These are phyloP conservation scores for Caenorhabditis uteleia DNA, from an alignment of 2,888 invertebrate species.

Conservation along the genomic window DNA sequence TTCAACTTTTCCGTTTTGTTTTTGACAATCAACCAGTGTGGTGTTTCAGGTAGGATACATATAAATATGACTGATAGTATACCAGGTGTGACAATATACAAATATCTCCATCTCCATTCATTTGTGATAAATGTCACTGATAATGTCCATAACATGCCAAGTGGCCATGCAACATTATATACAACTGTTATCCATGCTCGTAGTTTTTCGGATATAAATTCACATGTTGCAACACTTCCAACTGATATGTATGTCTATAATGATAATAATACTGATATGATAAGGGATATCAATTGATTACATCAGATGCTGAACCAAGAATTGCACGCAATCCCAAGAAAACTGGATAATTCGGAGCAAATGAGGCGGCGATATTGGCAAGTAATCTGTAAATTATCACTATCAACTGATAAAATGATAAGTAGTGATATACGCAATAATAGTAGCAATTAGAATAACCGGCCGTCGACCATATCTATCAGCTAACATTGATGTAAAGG, in stretches of 20 bases:
- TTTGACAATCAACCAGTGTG: constrained; percentile 34
- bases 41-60: constrained; percentile 31
- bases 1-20: constrained; percentile 24
- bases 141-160: constrained; percentile 35
- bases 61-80: no score
- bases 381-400: no score
- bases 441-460: constrained; percentile 14
- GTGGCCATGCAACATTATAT: constrained; percentile 36
- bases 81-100: constrained; percentile 15
- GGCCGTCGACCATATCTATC: constrained; percentile 35
- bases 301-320: constrained; percentile 34
- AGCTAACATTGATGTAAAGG: constrained; percentile 28
- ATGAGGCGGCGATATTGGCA: constrained; percentile 22
- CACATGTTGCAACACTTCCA: constrained; percentile 31
- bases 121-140: constrained; percentile 22
- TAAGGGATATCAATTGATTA: neutral
- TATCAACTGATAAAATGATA: no score
- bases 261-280: neutral
- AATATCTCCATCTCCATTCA: constrained; percentile 37
- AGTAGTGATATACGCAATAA: constrained; percentile 9
- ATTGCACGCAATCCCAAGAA: constrained; percentile 23
- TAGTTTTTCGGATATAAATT: constrained; percentile 30
- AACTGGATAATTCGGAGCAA: constrained; percentile 22
- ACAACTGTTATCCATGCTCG: constrained; percentile 40
- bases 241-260: constrained; percentile 36